Conservation (phyloP, 64 coral and sea anemone genomes). For the Orbicella faveolata region DNA sequence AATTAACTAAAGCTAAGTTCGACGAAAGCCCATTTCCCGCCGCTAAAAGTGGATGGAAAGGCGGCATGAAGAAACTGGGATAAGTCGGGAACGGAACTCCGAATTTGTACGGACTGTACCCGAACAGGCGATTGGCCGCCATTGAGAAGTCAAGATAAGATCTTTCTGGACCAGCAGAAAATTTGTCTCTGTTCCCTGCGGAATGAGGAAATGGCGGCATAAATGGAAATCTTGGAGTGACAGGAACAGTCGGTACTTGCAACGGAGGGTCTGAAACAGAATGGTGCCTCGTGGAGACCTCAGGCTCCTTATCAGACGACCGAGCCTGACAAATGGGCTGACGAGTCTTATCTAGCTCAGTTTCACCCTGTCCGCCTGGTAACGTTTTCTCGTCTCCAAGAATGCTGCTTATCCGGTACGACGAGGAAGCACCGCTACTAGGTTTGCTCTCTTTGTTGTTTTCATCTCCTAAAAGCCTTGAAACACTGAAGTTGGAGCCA, state of each 20-base stretch:
- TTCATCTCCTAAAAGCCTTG: slow-evolving; percentile 73
- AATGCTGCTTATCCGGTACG: slow-evolving; percentile 75
- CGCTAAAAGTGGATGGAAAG: slow-evolving; percentile 71
- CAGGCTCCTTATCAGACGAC: neutral
- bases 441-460: slow-evolving; percentile 21
- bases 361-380: neutral
- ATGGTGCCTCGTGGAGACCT: neutral
- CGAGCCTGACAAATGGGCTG: neutral
- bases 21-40: slow-evolving; percentile 64
- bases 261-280: neutral
- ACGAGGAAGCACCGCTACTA: slow-evolving; percentile 34
- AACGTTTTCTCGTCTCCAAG: slow-evolving; percentile 43
- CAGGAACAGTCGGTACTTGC: neutral
- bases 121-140: slow-evolving; percentile 28
- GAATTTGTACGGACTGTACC: slow-evolving; percentile 74
- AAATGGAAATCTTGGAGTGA: slow-evolving; percentile 23
- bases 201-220: slow-evolving; percentile 8
- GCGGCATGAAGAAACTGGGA: slow-evolving; percentile 73
- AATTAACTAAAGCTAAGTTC: slow-evolving; percentile 86
- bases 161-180: slow-evolving; percentile 27
- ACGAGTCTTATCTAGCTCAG: neutral
- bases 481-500: slow-evolving; percentile 80
- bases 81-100: slow-evolving; percentile 63
- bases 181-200: slow-evolving; percentile 34
- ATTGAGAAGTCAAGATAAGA: slow-evolving; percentile 24